phyloP scores from a whole-genome alignment of 2,888 invertebrate genomes.

The Bembecia ichneumoniformis region DNA sequence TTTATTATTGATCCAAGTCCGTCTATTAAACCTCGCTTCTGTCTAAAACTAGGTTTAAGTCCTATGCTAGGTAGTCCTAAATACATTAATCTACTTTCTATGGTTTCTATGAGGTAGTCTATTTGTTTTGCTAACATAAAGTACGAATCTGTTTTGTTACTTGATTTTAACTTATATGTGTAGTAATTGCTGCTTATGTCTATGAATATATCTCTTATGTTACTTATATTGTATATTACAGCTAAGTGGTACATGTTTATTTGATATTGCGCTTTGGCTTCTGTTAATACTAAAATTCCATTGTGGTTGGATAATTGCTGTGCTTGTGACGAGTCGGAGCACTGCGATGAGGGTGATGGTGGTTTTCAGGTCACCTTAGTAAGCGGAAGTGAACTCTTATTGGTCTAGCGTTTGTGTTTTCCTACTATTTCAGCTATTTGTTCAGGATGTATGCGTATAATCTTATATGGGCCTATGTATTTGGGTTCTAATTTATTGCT shows the following conservation, averaged over 20 bases:
- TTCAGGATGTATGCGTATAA: slow-evolving; percentile 17
- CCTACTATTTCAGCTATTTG: slow-evolving; percentile 19
- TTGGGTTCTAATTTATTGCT: slow-evolving; percentile 1
- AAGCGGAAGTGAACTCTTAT: slow-evolving; percentile 18
- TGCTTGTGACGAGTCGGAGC: slow-evolving; percentile 11
- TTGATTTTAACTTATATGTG: neutral
- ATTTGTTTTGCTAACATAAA: neutral
- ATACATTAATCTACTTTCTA: slow-evolving; percentile 1
- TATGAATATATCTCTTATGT: neutral
- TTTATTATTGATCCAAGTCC: slow-evolving; percentile 5
- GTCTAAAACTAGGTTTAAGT: neutral
- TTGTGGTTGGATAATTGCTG: slow-evolving; percentile 18
- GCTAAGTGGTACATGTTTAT: slow-evolving; percentile 10
- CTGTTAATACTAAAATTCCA: slow-evolving; percentile 14
- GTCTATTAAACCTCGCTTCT: slow-evolving; percentile 3
- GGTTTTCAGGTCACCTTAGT: slow-evolving; percentile 15
- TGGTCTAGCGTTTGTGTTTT: slow-evolving; percentile 19
- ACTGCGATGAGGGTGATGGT: slow-evolving; percentile 12
- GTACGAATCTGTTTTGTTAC: neutral
- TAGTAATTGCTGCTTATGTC: neutral
- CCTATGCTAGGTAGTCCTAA: slow-evolving; percentile 1
- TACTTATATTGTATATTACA: slow-evolving; percentile 12
- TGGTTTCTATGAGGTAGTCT: neutral
- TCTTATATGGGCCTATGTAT: slow-evolving; percentile 16
- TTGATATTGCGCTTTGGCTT: slow-evolving; percentile 11